Evolutionary conservation across 2,888 invertebrate species (phyloP).

Genomic region (Exocentrus adspersus): DNA sequence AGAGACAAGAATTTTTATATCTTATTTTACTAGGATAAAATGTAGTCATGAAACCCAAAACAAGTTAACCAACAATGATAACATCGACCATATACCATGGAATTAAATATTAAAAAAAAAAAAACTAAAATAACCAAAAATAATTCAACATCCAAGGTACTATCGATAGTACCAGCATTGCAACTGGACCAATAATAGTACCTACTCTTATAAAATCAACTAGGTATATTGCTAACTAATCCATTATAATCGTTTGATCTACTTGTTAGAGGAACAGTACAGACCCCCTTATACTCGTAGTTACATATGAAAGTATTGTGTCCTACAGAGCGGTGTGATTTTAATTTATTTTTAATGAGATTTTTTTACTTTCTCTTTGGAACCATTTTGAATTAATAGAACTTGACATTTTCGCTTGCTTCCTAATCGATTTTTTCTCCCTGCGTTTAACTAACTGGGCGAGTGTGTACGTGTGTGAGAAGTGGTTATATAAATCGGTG

Average conservation of each 20-base stretch:
- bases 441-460: neutral
- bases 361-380: slow-evolving; percentile 22
- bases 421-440: slow-evolving; percentile 1
- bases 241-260: slow-evolving; percentile 5
- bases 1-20: no score
- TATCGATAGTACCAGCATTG: no score
- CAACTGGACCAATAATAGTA: no score
- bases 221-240: slow-evolving; percentile 13
- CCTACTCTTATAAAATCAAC: slow-evolving; percentile 7
- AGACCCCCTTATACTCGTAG: slow-evolving; percentile 13
- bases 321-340: slow-evolving; percentile 3
- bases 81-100: no score
- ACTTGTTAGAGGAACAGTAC: slow-evolving; percentile 2
- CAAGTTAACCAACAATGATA: no score
- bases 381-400: neutral
- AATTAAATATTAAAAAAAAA: no score
- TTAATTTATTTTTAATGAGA: slow-evolving; percentile 24
- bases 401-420: neutral
- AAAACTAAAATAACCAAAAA: no score
- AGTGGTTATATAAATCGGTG: neutral
- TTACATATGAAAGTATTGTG: slow-evolving; percentile 4
- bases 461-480: neutral
- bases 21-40: no score
- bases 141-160: no score
- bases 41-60: no score